phyloP scores from a whole-genome alignment of 1,140 invertebrate species.

The Batillaria attramentaria region DNA sequence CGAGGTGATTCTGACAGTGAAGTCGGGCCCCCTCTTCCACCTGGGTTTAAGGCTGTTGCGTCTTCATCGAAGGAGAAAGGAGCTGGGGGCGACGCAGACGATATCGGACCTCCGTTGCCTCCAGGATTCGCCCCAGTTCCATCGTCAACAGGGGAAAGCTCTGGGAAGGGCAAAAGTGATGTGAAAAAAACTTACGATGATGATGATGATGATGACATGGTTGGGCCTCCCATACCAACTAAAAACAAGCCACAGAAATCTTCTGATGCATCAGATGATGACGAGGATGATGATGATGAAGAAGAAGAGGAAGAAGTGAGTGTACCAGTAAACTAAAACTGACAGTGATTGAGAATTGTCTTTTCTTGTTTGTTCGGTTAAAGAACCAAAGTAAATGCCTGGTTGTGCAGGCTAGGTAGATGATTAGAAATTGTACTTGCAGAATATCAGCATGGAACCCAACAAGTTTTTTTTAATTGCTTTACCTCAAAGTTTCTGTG shows the following conservation, averaged over 20 bases:
- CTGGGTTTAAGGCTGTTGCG: slow-evolving; percentile 32
- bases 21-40: slow-evolving; percentile 77
- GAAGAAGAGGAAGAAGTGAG: slow-evolving; percentile 46
- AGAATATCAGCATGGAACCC: too few relatives aligned
- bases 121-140: slow-evolving; percentile 36
- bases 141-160: neutral
- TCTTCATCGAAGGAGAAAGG: neutral
- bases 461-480: too few relatives aligned
- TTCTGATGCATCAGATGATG: slow-evolving; percentile 33
- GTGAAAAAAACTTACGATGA: neutral
- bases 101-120: slow-evolving; percentile 50
- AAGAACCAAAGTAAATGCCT: too few relatives aligned
- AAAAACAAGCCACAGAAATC: slow-evolving; percentile 14
- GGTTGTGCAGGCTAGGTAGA: too few relatives aligned
- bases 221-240: slow-evolving; percentile 66
- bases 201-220: slow-evolving; percentile 54
- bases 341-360: too few relatives aligned
- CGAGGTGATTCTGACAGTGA: slow-evolving; percentile 69
- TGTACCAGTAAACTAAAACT: too few relatives aligned
- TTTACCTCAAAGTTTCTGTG: too few relatives aligned
- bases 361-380: too few relatives aligned
- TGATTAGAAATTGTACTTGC: too few relatives aligned
- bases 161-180: neutral
- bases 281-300: slow-evolving; percentile 56
- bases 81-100: slow-evolving; percentile 31